A percentile compares a stretch with the other conserved stretches of the same genome.
Conservation (phyloP, 2,113 vertebrate genomes). For the Cichladusa arquata region DNA sequence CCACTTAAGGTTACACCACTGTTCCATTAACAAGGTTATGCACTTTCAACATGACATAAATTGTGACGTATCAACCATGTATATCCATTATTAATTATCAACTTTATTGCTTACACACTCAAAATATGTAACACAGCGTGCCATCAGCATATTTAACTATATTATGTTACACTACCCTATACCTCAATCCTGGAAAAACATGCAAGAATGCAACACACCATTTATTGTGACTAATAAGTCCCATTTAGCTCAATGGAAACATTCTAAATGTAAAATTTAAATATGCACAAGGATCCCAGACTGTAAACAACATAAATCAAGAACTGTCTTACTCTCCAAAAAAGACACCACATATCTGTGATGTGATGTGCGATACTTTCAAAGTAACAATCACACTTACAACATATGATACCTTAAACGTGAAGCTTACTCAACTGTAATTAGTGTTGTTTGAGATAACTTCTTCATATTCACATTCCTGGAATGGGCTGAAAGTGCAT, state of each 20-base stretch:
- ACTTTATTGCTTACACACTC: neutral
- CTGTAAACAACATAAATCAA: constrained; percentile 6
- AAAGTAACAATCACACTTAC: constrained; percentile 49
- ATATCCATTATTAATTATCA: neutral
- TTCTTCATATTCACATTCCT: constrained; percentile 69
- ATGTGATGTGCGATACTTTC: neutral
- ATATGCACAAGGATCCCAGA: neutral
- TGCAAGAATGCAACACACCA: constrained; percentile 11
- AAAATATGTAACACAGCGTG: neutral
- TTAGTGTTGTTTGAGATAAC: constrained; percentile 66
- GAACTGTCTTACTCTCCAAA: neutral
- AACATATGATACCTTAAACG: constrained; percentile 47
- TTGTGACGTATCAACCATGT: fast-evolving
- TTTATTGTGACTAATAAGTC: neutral
- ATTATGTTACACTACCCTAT: neutral
- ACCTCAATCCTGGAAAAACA: neutral
- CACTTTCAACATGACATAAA: neutral
- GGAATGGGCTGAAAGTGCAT: constrained; percentile 66
- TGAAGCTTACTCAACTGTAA: constrained; percentile 67
- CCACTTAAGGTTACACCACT: neutral
- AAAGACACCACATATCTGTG: neutral
- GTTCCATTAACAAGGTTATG: neutral
- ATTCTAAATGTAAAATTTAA: neutral
- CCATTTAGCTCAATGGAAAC: neutral
- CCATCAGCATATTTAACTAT: neutral